These are phyloP conservation scores for Drepanosiphum platanoidis DNA, from an alignment of 2,888 invertebrate species.

Conservation along the genomic window DNA sequence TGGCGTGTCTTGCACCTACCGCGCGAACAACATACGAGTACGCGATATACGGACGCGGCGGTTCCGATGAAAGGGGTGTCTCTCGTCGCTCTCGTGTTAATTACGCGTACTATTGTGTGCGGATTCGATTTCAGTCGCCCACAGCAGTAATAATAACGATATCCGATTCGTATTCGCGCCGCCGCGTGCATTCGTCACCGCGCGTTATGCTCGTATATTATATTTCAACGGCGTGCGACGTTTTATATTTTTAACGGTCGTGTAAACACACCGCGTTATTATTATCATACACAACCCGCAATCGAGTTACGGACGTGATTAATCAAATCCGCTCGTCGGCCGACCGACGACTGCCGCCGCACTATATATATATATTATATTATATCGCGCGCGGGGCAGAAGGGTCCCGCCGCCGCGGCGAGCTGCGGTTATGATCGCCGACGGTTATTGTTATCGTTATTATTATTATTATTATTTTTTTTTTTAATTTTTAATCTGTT, in stretches of 20 bases:
- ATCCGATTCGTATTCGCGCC: background rate
- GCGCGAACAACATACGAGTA: background rate
- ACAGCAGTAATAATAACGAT: background rate
- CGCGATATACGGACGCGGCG: background rate
- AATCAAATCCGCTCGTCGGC: slow-evolving; percentile 24
- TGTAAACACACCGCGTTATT: background rate
- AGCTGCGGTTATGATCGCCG: background rate
- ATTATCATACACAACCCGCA: background rate
- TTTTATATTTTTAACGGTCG: no score
- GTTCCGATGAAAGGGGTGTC: background rate
- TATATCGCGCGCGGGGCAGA: background rate
- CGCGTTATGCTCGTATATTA: background rate
- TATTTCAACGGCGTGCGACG: no score
- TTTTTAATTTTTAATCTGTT: slow-evolving; percentile 59
- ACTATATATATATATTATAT: background rate
- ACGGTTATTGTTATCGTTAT: slow-evolving; percentile 4
- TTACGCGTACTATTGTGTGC: slow-evolving; percentile 42
- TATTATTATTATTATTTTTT: slow-evolving; percentile 16
- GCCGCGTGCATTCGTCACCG: background rate
- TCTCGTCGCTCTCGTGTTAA: slow-evolving; percentile 6
- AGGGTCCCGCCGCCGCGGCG: background rate
- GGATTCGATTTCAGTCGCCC: slow-evolving; percentile 42
- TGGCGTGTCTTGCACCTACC: background rate
- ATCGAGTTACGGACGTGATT: slow-evolving; percentile 54
- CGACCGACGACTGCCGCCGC: background rate